Base-by-base conservation (phyloP, 1,140 invertebrate species). In the Meloidogyne chitwoodi region DNA sequence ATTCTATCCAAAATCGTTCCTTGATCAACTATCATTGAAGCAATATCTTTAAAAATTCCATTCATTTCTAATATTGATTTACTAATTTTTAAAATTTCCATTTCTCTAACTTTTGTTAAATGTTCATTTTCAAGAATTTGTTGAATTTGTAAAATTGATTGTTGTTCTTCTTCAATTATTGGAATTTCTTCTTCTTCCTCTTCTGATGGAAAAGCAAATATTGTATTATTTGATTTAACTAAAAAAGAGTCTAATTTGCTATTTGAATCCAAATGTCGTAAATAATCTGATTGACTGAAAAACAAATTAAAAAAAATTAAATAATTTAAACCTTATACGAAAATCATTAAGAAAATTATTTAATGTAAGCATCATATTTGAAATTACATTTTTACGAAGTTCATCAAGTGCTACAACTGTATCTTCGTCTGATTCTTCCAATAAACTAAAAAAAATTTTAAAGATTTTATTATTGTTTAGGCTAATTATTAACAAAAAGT, bases 1-100 rank as follows among this genome's bases (percentile, higher is more conserved):
- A 90, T 90, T 66, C 89, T 76, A 77, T 90, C 89, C 14, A 90
- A 76, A 27, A 90, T 87, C 62, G 88, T 88, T 2, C 89, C 89
- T 86, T 89, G 89, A 79, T 90, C 89, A 29, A 88, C 85, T 64
- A 90, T 87, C 85, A 90, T 88, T 16, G 85, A 79, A 24, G 88
- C 87, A 24, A 90, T 76, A 80, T 90, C 89, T 74, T 84, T 83
- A 74, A 83, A 83, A 14, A 83, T 38, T 44, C 72, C 79, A 61
- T 83, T 83, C 29, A 83, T 56, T 63, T 83, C 82, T 22, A 84
- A 41, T 61, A 83, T 82, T 22, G 82, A 83, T 72, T 81, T 82
- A 76, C 79, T 83, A 4, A 84, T 82, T 68, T 38, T 19, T 41
- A 64, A 29, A 34, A 77, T 68, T 77, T 89, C 89, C 69, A 88